Conservation (phyloP, 2,113 vertebrate genomes). For the Chrysochloris asiatica region DNA sequence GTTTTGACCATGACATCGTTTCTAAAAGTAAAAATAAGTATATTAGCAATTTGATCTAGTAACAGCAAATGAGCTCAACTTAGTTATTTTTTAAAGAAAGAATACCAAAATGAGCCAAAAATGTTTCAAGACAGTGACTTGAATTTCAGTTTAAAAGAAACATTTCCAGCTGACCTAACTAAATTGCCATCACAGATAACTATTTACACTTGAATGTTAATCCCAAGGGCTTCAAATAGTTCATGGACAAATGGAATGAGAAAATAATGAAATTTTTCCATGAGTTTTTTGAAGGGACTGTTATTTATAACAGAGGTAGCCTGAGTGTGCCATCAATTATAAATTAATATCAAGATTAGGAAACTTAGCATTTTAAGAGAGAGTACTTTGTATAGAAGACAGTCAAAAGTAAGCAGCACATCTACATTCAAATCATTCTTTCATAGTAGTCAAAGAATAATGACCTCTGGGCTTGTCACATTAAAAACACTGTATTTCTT, state of each 20-base stretch:
- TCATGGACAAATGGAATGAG: too few relatives aligned
- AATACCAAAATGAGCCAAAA: slow-evolving; percentile 47
- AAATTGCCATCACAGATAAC: not conserved
- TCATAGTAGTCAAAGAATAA: not conserved
- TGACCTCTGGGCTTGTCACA: not conserved
- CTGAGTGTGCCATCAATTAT: not conserved
- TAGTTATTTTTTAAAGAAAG: not conserved
- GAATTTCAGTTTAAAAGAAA: slow-evolving; percentile 42
- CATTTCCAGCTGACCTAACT: slow-evolving; percentile 9
- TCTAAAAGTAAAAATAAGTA: slow-evolving; percentile 85
- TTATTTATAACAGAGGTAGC: not conserved
- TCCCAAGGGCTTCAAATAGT: not conserved
- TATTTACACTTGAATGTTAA: slow-evolving; percentile 9
- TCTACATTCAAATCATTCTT: not conserved
- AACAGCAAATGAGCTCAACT: slow-evolving; percentile 33
- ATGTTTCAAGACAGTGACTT: slow-evolving; percentile 26
- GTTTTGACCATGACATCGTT: slow-evolving; percentile 95
- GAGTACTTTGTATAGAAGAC: not conserved
- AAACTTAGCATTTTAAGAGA: slow-evolving; percentile 22
- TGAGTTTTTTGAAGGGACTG: too few relatives aligned
- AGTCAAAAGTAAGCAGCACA: not conserved
- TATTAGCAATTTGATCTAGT: slow-evolving; percentile 48
- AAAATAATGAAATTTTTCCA: too few relatives aligned
- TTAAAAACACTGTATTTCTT: not conserved
- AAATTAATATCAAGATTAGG: slow-evolving; percentile 14